Evolutionary conservation across 2,888 invertebrate species (phyloP), one percentile per base, ranked within the genome.

Genomic region (Choristoneura rosaceana): DNA sequence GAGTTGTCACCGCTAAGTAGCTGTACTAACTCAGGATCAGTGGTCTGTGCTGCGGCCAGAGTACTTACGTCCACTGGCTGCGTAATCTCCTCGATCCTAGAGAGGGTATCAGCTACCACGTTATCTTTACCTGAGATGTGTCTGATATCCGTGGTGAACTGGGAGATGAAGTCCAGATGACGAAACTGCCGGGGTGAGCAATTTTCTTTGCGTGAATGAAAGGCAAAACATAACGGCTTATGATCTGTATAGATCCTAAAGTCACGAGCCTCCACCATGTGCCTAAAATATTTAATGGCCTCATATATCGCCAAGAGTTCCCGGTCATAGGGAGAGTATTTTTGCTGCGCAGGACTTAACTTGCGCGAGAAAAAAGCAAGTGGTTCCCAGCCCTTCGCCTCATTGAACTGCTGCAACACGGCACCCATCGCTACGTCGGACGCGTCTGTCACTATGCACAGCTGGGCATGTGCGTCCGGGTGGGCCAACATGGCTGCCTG

Each of bases 61-160:
- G 15, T 25, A 0, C 60, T 62, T 7, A 76, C 45, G 50, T 69
- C 38, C 0, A 79, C 60, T 43, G 9, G 47, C 47, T 45, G 63
- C 33, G 63, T 47, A 45, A 63, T 47, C 14, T 63, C 71, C 34
- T 78, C 77, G 8, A 80, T 69, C 8, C 84, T 76, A 8, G 80
- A 84, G 25, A 86, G 73, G 2, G 82, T 73, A 69, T 86, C 86
- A 2, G 84, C 84, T 0, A 83, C 80, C 0, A 80, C 64, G 60
- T 87, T 86, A 10, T 80, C 76, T 14, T 74, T 52, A 1, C 85
- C 83, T 1, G 78, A 68, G 4, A 87, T 77, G 69, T 88, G 80
- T 2, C 75, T 75, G 9, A 88, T 84, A 52, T 85, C 79, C 0
- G 83, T 86, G 0, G 82, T 80, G 70, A 87, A 88, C 71, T 87